Base-by-base conservation (phyloP, 2,888 invertebrate species). In the Macrophya alboannulata region DNA sequence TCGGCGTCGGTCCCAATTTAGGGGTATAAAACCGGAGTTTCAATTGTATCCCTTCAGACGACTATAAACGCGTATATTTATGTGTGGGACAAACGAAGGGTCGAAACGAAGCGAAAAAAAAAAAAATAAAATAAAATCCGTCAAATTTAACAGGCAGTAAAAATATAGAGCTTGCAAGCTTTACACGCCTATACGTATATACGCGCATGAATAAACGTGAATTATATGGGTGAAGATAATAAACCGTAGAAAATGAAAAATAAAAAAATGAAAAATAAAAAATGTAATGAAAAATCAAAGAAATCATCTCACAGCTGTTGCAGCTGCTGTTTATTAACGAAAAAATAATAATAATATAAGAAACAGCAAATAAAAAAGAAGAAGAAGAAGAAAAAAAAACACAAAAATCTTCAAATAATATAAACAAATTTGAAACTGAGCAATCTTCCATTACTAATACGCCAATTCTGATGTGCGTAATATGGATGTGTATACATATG, bases 371-470 rank as follows among this genome's bases (percentile, higher is more conserved):
- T n/a, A n/a, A 31, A 31, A 31, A 31, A 31, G 31, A 31, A 3
- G 31, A 31, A 31, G 3, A 31, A 31, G 1, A 62, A 1, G 6
- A 72, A 72, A 65, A 40, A 9, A 72, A 17, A 40, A n/a, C 37
- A 43, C n/a, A 40, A 37, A 43, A 43, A 72, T 40, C 40, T 72
- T n/a, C 17, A 72, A 72, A 15, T n/a, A 15, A 72, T 25, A 62
- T n/a, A 43, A n/a, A 72, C 43, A 10, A n/a, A 55, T 55, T n/a
- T 12, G 17, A 72, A 72, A 17, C 43, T 9, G n/a, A 72, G 43
- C 40, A 43, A 72, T 72, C 71, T 37, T 43, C 71, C 43, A 43
- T 72, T 43, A n/a, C 55, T n/a, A 31, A n/a, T 55, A 43, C 37
- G 71, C 40, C 71, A 43, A 72, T 31, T 31, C 62, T 45, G 43